These are phyloP conservation scores for Sylvilagus bachmani DNA, from an alignment of 2,113 vertebrate species.

Conservation along the genomic window DNA sequence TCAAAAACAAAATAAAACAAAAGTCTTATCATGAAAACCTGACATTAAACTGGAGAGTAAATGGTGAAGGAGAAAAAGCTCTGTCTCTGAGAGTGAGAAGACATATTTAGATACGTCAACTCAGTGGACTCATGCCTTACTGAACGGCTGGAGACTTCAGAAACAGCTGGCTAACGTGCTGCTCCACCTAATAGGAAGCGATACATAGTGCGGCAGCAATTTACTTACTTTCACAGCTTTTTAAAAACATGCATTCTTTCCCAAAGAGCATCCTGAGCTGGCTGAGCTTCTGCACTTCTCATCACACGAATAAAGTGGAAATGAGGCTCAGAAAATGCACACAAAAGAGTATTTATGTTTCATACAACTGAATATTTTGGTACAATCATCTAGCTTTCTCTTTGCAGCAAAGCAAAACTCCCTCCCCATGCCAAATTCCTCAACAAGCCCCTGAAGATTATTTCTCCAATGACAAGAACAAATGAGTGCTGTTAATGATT, in stretches of 20 bases:
- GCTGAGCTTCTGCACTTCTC: background rate
- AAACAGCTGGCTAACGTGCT: background rate
- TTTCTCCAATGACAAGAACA: conserved; percentile 81
- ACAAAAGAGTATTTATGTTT: conserved; percentile 67
- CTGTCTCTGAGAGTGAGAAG: background rate
- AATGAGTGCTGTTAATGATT: conserved; percentile 83
- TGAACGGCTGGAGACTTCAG: background rate
- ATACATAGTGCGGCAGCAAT: background rate
- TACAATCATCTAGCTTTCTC: conserved; percentile 54
- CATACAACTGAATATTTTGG: conserved; percentile 62
- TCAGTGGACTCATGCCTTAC: background rate
- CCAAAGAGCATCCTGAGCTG: conserved; percentile 16
- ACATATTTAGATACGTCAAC: background rate
- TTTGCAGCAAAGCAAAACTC: conserved; percentile 63
- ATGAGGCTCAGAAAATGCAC: conserved; percentile 58
- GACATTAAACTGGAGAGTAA: background rate
- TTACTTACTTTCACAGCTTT: background rate
- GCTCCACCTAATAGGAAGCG: background rate
- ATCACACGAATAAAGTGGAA: conserved; percentile 59
- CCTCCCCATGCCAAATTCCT: conserved; percentile 58
- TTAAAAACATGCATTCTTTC: background rate
- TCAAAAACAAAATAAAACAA: background rate
- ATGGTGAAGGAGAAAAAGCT: no score
- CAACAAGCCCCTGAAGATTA: conserved; percentile 65
- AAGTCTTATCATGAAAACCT: background rate